Base-by-base conservation (phyloP, 2,888 invertebrate species). In the Agrotis segetum region DNA sequence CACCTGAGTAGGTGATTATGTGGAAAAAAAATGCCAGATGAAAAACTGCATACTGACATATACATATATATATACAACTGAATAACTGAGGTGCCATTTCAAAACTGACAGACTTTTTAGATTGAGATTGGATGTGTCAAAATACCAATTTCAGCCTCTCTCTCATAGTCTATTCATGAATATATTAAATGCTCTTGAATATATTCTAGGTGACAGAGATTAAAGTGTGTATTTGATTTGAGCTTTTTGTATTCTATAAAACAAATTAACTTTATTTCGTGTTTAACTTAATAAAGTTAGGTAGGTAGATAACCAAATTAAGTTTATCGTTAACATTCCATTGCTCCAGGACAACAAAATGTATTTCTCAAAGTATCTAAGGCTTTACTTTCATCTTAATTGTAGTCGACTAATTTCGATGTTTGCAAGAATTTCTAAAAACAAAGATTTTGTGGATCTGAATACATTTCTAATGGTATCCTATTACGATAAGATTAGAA, bases 371-470 rank as follows among this genome's bases (percentile, higher is more conserved):
- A 16, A 21, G 29, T 16, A 66, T 24, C 24, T 1, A n/a, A 19
- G 53, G 47, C 3, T 40, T 65, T 64, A 56, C 49, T 67, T 55
- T 21, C 19, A 16, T 55, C 13, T 24, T 53, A 62, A 47, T 55
- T n/a, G 5, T 29, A 16, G 75, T 55, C 47, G 55, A n/a, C n/a
- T 44, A 55, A 74, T 47, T 53, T 24, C n/a, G 4, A 55, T 13
- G 46, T 46, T 52, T 47, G 19, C 24, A 4, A 29, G 46, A 74
- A 55, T 55, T 49, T 24, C 66, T 44, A 40, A n/a, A 47, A 47
- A 75, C 47, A 75, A 67, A 67, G 29, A 44, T 55, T 1, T 66
- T n/a, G 7, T 34, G 16, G 24, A 19, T 0, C 6, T 75, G n/a
- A 75, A 67, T 44, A 55, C 24, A 40, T 29, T 44, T 55, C 16